phyloP scores from a whole-genome alignment of 2,888 invertebrate genomes.

The Sinhomidia bicolor region DNA sequence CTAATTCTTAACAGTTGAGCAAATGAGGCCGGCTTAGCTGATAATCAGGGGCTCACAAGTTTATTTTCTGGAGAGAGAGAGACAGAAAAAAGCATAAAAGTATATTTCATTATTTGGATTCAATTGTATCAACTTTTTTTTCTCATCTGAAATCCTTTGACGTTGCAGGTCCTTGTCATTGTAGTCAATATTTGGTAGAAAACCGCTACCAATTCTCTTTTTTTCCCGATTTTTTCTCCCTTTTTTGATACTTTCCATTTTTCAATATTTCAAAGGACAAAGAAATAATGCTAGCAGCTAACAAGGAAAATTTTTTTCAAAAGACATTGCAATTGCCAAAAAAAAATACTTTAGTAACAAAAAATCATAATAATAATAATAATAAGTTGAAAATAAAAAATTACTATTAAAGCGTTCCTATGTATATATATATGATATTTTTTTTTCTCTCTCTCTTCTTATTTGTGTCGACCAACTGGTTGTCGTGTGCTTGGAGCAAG shows the following conservation, averaged over 20 bases:
- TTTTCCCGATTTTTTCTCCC: constrained; percentile 35
- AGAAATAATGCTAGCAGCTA: not conserved
- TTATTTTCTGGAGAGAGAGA: not conserved
- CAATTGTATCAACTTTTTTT: not conserved
- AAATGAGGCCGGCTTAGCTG: constrained; percentile 59
- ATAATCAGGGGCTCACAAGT: constrained; percentile 59
- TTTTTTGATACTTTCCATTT: constrained; percentile 43
- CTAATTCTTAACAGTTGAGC: constrained; percentile 59
- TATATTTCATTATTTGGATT: not conserved
- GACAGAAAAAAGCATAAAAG: not conserved
- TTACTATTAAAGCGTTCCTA: constrained; percentile 59
- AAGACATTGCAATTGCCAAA: not conserved
- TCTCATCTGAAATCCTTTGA: constrained; percentile 53
- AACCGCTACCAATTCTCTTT: constrained; percentile 46
- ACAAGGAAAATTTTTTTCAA: constrained; percentile 46
- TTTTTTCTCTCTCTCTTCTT: no score
- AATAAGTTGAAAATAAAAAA: constrained; percentile 48
- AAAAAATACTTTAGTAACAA: constrained; percentile 1
- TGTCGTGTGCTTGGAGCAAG: constrained; percentile 58
- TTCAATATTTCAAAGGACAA: not conserved
- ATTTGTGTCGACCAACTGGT: constrained; percentile 58
- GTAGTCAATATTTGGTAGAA: not conserved
- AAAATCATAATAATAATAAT: not conserved
- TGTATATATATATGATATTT: no score
- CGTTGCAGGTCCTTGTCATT: not conserved